These are phyloP conservation scores for Hemichromis elongatus DNA, from an alignment of 2,113 vertebrate species.

Conservation along the genomic window DNA sequence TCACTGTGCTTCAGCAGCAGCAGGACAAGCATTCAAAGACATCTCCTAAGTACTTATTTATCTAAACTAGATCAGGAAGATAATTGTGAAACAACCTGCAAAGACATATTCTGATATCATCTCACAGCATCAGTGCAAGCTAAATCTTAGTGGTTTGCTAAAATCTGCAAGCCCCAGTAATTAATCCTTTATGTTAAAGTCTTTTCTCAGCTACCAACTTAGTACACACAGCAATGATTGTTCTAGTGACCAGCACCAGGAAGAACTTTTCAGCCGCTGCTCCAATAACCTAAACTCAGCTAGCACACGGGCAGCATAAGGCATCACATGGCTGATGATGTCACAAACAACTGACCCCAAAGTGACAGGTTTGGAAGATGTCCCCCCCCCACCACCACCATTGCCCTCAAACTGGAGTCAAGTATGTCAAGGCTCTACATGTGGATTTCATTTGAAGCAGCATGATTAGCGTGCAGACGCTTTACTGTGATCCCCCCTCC, in stretches of 20 bases:
- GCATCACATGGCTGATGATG: constrained; percentile 52
- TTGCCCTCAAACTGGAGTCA: constrained; percentile 46
- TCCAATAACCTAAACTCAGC: background rate
- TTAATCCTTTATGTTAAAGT: constrained; percentile 13
- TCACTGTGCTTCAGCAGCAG: background rate
- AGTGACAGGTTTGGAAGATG: constrained; percentile 51
- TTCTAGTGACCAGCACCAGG: background rate
- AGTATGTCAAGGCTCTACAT: constrained; percentile 52
- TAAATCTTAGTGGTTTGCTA: background rate
- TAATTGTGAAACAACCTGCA: background rate
- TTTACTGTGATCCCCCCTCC: constrained; percentile 6
- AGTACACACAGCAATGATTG: constrained; percentile 2
- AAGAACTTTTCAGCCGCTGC: background rate
- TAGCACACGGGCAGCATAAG: constrained; percentile 35
- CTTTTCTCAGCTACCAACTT: constrained; percentile 22
- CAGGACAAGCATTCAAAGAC: background rate
- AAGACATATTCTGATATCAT: constrained; percentile 31
- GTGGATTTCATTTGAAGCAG: constrained; percentile 65
- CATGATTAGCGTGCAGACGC: constrained; percentile 34
- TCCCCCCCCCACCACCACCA: constrained; percentile 9
- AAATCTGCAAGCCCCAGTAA: background rate
- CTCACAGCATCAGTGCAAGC: constrained; percentile 14
- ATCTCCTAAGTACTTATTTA: background rate
- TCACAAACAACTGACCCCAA: constrained; percentile 45
- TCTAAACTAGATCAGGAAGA: background rate